Base-by-base conservation (phyloP, 2,113 vertebrate genomes). In the Chaetops frenatus region DNA sequence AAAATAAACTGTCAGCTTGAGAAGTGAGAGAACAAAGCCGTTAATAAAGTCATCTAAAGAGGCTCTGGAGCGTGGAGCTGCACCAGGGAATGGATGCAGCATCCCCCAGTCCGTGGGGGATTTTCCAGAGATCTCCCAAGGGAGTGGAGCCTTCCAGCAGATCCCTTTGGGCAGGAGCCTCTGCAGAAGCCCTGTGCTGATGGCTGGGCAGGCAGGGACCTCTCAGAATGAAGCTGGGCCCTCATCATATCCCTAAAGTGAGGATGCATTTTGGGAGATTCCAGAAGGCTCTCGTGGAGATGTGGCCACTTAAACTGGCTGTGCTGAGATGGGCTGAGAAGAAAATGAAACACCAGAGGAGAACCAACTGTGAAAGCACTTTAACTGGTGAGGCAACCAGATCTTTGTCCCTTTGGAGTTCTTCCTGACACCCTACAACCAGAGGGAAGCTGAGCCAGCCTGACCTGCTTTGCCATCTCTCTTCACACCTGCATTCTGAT, bases 1-100 rank as follows among this genome's bases (percentile, higher is more conserved):
- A 94, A 95, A 88, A 93, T 83, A 71, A 96, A 78, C 81, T 93
- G 88, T 94, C 82, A 92, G 56, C n/a, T 56, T 40, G 64, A 84
- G 86, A 86, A 93, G 51, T 15, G 76, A 71, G 60, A 88, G 86
- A 77, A 92, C 92, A 94, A 93, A 96, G 64, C 47, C 56, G 10
- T 93, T 72, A 93, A 80, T 88, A 86, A 96, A 40, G 56, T 80
- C 79, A 67, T 78, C 91, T 67, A 15, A 92, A 48, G 16, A 70
- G 51, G 22, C 35, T 58, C 38, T 53, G 62, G 51, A 74, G 38
- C 0, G 0, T 69, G 73, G 53, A 44, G 54, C 38, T 67, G 73
- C 70, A 35, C 36, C 36, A 10, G 5, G 42, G 48, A 53, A 31
- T 12, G 33, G 58, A 27, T 84, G 77, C 51, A 91, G 73, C 14